These are phyloP conservation scores for Pterophyllum scalare DNA, from an alignment of 2,113 vertebrate species.

Conservation along the genomic window DNA sequence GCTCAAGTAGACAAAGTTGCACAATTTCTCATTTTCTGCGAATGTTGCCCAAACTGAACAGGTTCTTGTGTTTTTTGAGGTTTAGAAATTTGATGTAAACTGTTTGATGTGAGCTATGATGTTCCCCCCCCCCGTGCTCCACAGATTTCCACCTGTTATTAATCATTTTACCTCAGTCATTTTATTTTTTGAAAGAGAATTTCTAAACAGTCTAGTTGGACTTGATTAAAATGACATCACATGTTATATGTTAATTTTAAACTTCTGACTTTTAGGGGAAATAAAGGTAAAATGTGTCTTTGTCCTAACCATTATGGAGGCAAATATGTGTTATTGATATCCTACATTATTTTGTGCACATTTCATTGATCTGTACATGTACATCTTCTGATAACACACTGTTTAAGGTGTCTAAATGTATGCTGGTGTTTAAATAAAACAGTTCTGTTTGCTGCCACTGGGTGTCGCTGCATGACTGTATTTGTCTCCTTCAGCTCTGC, in stretches of 20 bases:
- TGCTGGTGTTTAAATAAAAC: neutral
- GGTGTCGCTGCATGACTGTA: constrained; percentile 53
- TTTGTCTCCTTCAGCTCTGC: neutral
- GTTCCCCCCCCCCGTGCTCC: neutral
- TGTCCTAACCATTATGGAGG: neutral
- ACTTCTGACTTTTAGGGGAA: neutral
- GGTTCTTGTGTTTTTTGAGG: neutral
- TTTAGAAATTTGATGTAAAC: neutral
- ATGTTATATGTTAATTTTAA: neutral
- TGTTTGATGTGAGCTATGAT: no score
- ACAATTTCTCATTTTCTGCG: neutral
- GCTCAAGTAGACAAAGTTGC: neutral
- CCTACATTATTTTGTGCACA: neutral
- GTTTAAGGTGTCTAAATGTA: neutral
- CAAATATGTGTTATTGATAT: neutral
- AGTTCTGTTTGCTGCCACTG: constrained; percentile 16
- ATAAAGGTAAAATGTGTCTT: neutral
- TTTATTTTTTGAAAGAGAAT: neutral
- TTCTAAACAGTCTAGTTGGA: neutral
- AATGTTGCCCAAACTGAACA: neutral
- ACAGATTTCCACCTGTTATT: neutral
- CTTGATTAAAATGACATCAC: neutral
- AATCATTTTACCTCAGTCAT: no score
- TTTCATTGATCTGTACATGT: neutral
- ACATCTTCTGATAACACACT: neutral